Evolutionary conservation across 2,113 vertebrate genomes (phyloP).

Genomic region (Pungitius pungitius): DNA sequence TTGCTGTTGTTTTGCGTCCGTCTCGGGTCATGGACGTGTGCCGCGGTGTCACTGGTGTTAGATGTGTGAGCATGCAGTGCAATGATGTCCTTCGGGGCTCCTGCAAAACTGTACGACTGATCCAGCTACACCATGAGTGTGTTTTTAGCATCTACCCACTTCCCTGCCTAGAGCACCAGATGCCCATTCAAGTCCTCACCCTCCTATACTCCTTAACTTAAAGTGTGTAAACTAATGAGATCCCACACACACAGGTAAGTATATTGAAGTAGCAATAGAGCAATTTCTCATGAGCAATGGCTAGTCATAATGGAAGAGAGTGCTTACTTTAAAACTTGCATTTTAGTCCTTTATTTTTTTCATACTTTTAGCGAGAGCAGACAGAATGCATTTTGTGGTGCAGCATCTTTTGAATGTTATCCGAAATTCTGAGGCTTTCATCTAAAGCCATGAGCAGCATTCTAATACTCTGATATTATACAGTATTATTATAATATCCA

Average conservation of each 20-base stretch:
- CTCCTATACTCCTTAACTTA: neutral
- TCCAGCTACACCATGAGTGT: neutral
- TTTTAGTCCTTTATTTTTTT: neutral
- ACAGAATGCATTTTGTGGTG: neutral
- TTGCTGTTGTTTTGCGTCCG: no score
- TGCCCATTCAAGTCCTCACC: no score
- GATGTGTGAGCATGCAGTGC: neutral
- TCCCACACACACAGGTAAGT: conserved; percentile 1
- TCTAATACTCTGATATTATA: neutral
- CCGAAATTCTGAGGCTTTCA: neutral
- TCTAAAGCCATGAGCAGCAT: neutral
- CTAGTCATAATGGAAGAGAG: neutral
- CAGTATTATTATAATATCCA: neutral
- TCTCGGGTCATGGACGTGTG: neutral
- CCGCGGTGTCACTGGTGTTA: neutral
- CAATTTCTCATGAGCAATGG: conserved; percentile 6
- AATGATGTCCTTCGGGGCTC: neutral
- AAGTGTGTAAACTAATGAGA: conserved; percentile 17
- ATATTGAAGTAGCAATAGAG: neutral
- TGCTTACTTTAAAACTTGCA: neutral
- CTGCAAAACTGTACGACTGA: no score
- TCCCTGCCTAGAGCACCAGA: neutral
- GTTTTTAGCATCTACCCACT: neutral
- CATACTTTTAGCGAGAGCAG: neutral
- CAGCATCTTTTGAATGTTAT: neutral